Base-by-base conservation (phyloP, 2,888 invertebrate species). In the Parochlus steinenii region DNA sequence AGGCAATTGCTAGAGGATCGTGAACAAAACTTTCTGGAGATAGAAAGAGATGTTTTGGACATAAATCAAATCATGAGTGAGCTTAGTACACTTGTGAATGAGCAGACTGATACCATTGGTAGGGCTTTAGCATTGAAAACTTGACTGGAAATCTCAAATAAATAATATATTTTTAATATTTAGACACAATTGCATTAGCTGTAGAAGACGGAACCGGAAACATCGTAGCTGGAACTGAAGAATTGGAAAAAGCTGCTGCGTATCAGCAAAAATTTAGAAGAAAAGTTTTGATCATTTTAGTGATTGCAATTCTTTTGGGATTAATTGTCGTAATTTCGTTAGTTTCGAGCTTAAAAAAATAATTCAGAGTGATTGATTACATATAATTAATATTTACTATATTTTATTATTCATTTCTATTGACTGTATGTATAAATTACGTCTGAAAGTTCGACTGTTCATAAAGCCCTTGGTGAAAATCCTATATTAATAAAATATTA, bases 41-140 rank as follows among this genome's bases (percentile, higher is more conserved):
- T 90, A 31, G 89, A 89, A 54, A 69, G 73, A 0, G 77, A 82
- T 52, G 74, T 86, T 33, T 55, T 86, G 40, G 85, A 87, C 54
- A 76, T 85, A 5, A 81, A 81, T 55, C 71, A 77, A 54, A 81
- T 86, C 41, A 83, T 86, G 77, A 68, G 72, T 38, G 75, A 79
- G 29, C 57, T 87, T 22, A 71, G 73, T 3, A 67, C 65, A 7
- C 58, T 82, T 53, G 74, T 82, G n/a, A 60, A 70, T 45, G 64
- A 70, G 42, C 86, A 87, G 54, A 71, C 68, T 10, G 72, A 75
- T 47, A 57, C 64, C 34, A 69, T 86, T 42, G 79, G 87, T 86
- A 56, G 66, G 71, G 52, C 5, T 16, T 23, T n/a, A n/a, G n/a
- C n/a, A n/a, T n/a, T n/a, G n/a, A n/a, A 17, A 39, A 10, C n/a